Percentiles rank a stretch among this genome's conserved stretches.
Conservation (phyloP, 2,113 vertebrate species). For the Myiopsitta monachus region DNA sequence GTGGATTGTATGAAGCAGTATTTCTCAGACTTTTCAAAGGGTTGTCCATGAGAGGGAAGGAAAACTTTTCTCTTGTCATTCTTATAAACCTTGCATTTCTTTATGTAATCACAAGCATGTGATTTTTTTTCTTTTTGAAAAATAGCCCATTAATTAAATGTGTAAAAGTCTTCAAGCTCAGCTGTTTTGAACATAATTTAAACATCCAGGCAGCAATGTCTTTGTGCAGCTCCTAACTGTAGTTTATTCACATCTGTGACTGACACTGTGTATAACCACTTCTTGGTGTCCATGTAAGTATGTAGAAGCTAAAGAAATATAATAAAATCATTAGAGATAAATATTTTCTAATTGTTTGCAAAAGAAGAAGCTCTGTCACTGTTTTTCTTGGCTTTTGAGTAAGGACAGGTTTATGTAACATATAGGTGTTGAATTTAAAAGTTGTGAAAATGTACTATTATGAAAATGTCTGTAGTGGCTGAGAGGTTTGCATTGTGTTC, state of each 20-base stretch:
- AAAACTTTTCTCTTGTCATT: not conserved
- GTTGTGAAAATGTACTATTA: not conserved
- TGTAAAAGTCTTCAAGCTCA: not conserved
- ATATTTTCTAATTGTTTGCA: not conserved
- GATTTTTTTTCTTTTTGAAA: not conserved
- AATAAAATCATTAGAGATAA: not conserved
- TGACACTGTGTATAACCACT: not conserved
- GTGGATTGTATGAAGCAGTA: not conserved
- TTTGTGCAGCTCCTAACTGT: not conserved
- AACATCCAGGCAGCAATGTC: not conserved
- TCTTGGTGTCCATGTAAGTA: not conserved
- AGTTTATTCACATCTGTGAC: not conserved
- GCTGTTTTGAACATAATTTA: not conserved
- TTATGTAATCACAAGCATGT: not conserved
- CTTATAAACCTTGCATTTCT: not conserved
- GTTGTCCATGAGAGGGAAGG: not conserved
- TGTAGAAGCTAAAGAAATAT: not conserved
- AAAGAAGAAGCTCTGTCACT: not conserved
- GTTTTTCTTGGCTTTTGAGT: not conserved
- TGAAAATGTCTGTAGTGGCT: not conserved
- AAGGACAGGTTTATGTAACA: not conserved
- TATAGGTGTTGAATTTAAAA: not conserved
- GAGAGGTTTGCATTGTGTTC: not conserved
- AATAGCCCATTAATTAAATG: not conserved
- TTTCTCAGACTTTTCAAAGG: not conserved